Conservation (phyloP, 2,113 vertebrate genomes). For the Symphodus melops region DNA sequence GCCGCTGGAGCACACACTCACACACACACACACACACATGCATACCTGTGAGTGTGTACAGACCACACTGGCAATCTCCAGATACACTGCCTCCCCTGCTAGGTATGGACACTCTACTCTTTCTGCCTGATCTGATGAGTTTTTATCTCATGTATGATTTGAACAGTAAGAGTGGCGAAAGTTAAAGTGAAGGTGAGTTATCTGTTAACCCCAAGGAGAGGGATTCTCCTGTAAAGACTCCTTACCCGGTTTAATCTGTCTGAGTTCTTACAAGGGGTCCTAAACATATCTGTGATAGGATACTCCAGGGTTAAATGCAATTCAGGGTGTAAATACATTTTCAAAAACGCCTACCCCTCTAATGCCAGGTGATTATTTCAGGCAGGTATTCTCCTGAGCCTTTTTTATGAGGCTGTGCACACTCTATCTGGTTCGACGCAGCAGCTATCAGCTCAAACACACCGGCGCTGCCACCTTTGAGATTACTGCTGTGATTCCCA, state of each 20-base stretch:
- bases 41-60: not conserved
- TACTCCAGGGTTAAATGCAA: conserved; percentile 53
- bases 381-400: conserved; percentile 53
- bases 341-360: conserved; percentile 44
- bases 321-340: conserved; percentile 61
- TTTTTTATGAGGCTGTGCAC: conserved; percentile 49
- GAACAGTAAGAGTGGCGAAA: conserved; percentile 9
- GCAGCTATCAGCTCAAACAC: conserved; percentile 69
- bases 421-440: conserved; percentile 54
- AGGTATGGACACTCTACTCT: not conserved
- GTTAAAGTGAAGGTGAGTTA: not conserved
- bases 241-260: conserved; percentile 29
- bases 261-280: conserved; percentile 24
- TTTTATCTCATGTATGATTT: not conserved
- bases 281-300: conserved; percentile 36
- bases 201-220: conserved; percentile 30
- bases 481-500: conserved; percentile 72
- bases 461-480: conserved; percentile 62
- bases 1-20: not conserved
- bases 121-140: not conserved
- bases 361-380: conserved; percentile 62
- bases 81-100: not conserved
- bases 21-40: not conserved
- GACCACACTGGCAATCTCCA: not conserved
- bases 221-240: conserved; percentile 5